Percentiles rank a stretch among this genome's conserved stretches.
Evolutionary conservation across 2,113 vertebrate species (phyloP).

Genomic region (Rissa tridactyla): DNA sequence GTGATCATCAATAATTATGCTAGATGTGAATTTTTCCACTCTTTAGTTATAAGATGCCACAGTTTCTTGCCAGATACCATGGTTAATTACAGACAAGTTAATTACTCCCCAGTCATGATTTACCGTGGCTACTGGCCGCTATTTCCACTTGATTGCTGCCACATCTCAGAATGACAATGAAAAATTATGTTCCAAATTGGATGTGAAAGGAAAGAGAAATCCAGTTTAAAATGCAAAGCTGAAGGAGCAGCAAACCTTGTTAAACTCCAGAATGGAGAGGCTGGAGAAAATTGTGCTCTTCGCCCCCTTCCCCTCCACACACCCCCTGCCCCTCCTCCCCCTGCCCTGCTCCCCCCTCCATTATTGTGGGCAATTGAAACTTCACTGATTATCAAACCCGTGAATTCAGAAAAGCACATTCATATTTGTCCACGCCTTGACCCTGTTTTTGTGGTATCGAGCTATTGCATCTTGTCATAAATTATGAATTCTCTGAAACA

Average conservation of each 20-base stretch:
- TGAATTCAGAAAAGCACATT: not conserved
- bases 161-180: slow-evolving; percentile 13
- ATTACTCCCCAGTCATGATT: slow-evolving; percentile 28
- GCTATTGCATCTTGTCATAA: not conserved
- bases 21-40: not conserved
- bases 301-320: not conserved
- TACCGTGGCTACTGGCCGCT: not conserved
- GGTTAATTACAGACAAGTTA: slow-evolving; percentile 30
- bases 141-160: slow-evolving; percentile 30
- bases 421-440: not conserved
- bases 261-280: not conserved
- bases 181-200: not conserved
- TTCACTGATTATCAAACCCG: not conserved
- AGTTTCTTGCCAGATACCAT: not conserved
- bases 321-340: too few species aligned
- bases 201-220: slow-evolving; percentile 23
- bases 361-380: not conserved
- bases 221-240: not conserved
- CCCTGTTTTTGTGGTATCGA: not conserved
- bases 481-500: not conserved
- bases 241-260: not conserved
- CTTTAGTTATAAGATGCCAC: not conserved
- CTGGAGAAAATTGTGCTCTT: not conserved
- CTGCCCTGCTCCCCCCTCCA: too few species aligned
- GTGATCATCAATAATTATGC: not conserved